A percentile compares a stretch with the other conserved stretches of the same genome.
These are phyloP conservation scores for Eustalomyia histrio DNA, from an alignment of 2,888 invertebrate species.

Conservation along the genomic window DNA sequence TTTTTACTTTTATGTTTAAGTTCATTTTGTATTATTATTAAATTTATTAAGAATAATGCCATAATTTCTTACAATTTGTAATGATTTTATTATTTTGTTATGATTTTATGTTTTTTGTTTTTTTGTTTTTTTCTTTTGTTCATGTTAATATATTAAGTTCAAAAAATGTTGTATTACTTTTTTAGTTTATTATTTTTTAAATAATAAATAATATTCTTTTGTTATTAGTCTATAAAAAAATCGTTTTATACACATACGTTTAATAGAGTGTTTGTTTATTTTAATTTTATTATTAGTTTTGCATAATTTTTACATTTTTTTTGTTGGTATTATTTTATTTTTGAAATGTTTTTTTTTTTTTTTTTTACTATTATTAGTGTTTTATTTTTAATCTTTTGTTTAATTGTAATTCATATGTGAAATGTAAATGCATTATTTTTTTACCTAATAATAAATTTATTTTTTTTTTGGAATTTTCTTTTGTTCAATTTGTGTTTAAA, in stretches of 20 bases:
- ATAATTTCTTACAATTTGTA: slow-evolving; percentile 68
- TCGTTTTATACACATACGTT: slow-evolving; percentile 67
- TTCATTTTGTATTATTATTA: slow-evolving; percentile 65
- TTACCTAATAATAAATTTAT: slow-evolving; percentile 48
- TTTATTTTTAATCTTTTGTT: slow-evolving; percentile 31
- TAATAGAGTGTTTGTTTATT: slow-evolving; percentile 34
- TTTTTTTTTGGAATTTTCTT: slow-evolving; percentile 19
- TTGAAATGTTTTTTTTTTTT: slow-evolving; percentile 42
- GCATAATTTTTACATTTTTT: slow-evolving; percentile 50
- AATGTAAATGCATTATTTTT: slow-evolving; percentile 68
- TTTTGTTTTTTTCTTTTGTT: slow-evolving; percentile 56
- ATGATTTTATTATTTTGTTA: slow-evolving; percentile 51
- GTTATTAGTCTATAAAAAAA: slow-evolving; percentile 63
- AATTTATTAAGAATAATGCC: slow-evolving; percentile 75
- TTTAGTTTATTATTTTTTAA: slow-evolving; percentile 58
- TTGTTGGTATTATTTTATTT: slow-evolving; percentile 15
- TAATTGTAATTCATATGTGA: slow-evolving; percentile 67
- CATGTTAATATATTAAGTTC: slow-evolving; percentile 54
- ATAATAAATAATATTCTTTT: slow-evolving; percentile 56
- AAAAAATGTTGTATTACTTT: slow-evolving; percentile 62
- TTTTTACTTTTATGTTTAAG: slow-evolving; percentile 64
- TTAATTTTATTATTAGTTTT: slow-evolving; percentile 59
- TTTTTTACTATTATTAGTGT: slow-evolving; percentile 36
- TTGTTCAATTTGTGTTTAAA: slow-evolving; percentile 10
- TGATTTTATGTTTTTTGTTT: slow-evolving; percentile 39